phyloP scores from a whole-genome alignment of 1,140 invertebrate genomes.

The Drosophila sp. region DNA sequence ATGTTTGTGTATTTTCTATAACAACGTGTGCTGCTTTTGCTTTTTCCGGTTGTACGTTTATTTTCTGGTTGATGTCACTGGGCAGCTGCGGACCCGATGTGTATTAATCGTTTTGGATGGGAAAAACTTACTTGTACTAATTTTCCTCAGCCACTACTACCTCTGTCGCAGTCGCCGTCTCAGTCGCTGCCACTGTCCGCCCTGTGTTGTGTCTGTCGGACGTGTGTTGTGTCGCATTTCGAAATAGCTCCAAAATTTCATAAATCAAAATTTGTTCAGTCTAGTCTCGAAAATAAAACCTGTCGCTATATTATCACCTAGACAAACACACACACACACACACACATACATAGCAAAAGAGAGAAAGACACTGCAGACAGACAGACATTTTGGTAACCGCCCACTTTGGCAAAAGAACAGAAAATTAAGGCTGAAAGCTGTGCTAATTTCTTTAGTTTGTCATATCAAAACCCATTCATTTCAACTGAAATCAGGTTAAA shows the following conservation, averaged over 20 bases:
- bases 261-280: conserved; percentile 72
- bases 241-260: conserved; percentile 73
- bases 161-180: neutral
- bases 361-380: conserved; percentile 35
- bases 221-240: conserved; percentile 73
- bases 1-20: conserved; percentile 51
- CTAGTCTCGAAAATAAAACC: conserved; percentile 38
- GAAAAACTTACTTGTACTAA: conserved; percentile 51
- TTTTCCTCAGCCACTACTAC: conserved; percentile 39
- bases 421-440: conserved; percentile 53
- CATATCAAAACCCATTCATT: conserved; percentile 4
- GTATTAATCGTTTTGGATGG: conserved; percentile 68
- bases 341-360: neutral
- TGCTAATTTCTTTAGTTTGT: conserved; percentile 44
- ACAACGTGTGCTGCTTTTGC: conserved; percentile 17
- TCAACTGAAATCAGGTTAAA: neutral
- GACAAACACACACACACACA: conserved; percentile 35
- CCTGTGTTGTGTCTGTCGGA: conserved; percentile 3
- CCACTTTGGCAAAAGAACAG: conserved; percentile 44
- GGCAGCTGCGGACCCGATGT: conserved; percentile 74
- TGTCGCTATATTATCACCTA: conserved; percentile 73
- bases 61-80: conserved; percentile 71
- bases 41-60: conserved; percentile 53
- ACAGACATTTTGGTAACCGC: conserved; percentile 54
- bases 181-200: conserved; percentile 5